Evolutionary conservation across 1,140 invertebrate species (phyloP).

Genomic region (Hermatobates lingyangjiaoensis): DNA sequence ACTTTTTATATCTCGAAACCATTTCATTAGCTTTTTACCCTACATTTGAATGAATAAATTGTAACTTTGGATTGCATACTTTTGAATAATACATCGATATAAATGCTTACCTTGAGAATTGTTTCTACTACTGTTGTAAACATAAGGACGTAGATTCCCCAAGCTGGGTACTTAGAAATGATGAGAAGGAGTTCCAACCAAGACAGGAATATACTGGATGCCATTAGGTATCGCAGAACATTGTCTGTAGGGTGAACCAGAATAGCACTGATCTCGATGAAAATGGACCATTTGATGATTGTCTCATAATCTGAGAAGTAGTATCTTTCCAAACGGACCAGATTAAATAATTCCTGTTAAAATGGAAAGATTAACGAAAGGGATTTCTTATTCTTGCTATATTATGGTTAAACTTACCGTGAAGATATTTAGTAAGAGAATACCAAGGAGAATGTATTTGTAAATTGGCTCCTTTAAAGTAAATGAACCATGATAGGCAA

Average conservation of each 20-base stretch:
- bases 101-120: conserved; percentile 25
- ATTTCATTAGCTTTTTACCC: no score
- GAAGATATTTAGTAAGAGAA: not conserved
- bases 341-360: conserved; percentile 16
- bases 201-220: conserved; percentile 27
- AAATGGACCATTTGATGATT: conserved; percentile 15
- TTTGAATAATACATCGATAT: no score
- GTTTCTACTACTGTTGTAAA: conserved; percentile 29
- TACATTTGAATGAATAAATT: no score
- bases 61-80: no score
- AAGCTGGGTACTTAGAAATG: conserved; percentile 28
- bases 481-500: not conserved
- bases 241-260: conserved; percentile 1
- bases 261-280: conserved; percentile 3
- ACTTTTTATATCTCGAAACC: no score
- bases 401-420: not conserved
- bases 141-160: conserved; percentile 31
- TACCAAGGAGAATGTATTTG: not conserved
- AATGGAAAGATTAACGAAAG: not conserved
- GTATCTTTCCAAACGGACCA: conserved; percentile 11
- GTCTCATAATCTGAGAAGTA: conserved; percentile 16
- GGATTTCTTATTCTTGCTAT: no score
- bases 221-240: conserved; percentile 30
- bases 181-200: conserved; percentile 33
- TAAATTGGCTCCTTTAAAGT: not conserved